Evolutionary conservation across 2,888 invertebrate genomes (phyloP).

Genomic region (Himalopsyche japonica): DNA sequence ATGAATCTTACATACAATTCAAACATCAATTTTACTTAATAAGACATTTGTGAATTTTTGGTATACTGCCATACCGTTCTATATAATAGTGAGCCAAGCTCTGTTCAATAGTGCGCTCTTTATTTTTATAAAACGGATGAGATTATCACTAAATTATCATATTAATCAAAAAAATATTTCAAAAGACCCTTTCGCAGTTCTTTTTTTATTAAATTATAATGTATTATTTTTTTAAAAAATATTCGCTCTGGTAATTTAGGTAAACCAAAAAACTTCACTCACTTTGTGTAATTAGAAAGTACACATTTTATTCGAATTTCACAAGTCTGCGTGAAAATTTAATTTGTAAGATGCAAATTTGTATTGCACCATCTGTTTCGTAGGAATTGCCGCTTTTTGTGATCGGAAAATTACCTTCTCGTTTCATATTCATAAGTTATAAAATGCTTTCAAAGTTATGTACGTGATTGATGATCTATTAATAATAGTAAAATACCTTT

Average conservation of each 20-base stretch:
- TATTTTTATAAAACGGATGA: too few relatives aligned
- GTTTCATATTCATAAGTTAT: background rate
- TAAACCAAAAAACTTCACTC: background rate
- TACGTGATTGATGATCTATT: background rate
- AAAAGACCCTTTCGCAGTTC: background rate
- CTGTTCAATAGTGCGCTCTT: too few relatives aligned
- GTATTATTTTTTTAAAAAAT: background rate
- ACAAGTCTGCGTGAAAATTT: slow-evolving; percentile 1
- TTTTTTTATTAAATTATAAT: background rate
- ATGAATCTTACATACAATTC: too few relatives aligned
- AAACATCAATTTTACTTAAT: too few relatives aligned
- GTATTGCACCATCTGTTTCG: background rate
- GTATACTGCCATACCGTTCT: too few relatives aligned
- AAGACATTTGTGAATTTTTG: too few relatives aligned
- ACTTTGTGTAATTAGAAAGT: slow-evolving; percentile 5
- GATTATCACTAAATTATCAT: background rate
- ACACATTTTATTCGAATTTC: slow-evolving; percentile 1
- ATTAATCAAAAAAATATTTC: background rate
- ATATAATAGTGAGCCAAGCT: too few relatives aligned
- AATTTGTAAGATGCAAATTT: slow-evolving; percentile 9
- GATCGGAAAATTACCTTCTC: background rate
- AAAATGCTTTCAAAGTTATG: background rate
- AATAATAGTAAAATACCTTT: background rate
- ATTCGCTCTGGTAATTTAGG: background rate
- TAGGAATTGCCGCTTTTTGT: background rate